phyloP scores from a whole-genome alignment of 2,797 vertebrate genomes.

The Sebastes minor region DNA sequence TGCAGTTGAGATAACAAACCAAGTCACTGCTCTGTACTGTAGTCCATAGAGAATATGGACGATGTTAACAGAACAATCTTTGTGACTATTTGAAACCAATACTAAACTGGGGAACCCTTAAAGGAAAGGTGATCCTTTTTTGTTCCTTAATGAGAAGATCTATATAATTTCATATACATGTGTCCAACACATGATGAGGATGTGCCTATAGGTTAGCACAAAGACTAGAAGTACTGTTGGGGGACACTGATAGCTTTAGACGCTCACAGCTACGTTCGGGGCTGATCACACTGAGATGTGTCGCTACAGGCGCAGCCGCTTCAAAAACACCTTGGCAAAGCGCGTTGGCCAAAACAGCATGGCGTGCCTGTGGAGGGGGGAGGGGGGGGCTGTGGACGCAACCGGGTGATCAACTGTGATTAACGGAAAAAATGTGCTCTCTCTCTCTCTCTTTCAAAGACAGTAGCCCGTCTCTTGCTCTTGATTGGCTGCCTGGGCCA shows the following conservation, averaged over 20 bases:
- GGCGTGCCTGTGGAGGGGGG: not conserved
- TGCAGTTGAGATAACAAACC: not conserved
- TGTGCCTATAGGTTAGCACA: not conserved
- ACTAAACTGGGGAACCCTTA: not conserved
- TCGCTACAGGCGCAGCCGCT: not conserved
- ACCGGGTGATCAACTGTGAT: not conserved
- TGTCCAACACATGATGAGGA: not conserved
- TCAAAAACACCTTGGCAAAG: not conserved
- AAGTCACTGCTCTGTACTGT: not conserved
- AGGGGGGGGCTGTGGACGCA: not conserved
- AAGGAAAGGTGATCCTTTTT: not conserved
- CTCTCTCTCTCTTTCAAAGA: not conserved
- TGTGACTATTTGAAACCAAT: not conserved
- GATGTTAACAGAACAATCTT: not conserved
- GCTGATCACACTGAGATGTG: not conserved
- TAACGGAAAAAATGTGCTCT: not conserved
- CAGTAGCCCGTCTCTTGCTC: no score
- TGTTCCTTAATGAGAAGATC: not conserved
- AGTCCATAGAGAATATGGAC: not conserved
- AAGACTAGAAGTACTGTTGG: not conserved
- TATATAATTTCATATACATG: not conserved
- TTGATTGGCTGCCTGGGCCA: not conserved
- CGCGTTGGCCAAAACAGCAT: not conserved
- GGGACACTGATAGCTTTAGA: not conserved
- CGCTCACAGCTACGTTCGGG: not conserved